A percentile compares a stretch with the other conserved stretches of the same genome.
phyloP scores from a whole-genome alignment of 2,888 invertebrate species.

The Amiota minor region DNA sequence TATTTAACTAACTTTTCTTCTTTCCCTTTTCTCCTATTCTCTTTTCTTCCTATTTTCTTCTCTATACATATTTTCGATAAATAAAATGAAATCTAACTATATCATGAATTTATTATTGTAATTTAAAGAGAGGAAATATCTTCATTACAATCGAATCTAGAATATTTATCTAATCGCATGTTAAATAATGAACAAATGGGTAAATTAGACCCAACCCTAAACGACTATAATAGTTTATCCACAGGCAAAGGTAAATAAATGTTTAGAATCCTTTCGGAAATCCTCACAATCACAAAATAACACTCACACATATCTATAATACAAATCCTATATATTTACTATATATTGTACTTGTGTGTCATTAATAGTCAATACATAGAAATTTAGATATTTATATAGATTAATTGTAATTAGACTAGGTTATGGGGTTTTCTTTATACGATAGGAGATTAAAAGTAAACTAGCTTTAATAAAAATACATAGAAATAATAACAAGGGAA shows the following conservation, averaged over 20 bases:
- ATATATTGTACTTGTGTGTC: background rate
- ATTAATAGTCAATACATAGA: too few species aligned
- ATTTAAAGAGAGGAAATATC: conserved; percentile 72
- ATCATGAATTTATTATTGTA: background rate
- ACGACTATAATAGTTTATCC: conserved; percentile 69
- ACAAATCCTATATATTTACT: background rate
- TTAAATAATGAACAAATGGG: conserved; percentile 71
- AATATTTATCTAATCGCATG: conserved; percentile 73
- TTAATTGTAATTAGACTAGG: too few species aligned
- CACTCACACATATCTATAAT: background rate
- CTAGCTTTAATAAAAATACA: too few species aligned
- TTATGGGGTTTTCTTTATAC: too few species aligned
- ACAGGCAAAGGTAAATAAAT: conserved; percentile 68
- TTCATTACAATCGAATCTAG: conserved; percentile 74
- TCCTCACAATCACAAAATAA: conserved; percentile 31
- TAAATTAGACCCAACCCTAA: conserved; percentile 69
- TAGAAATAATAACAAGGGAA: too few species aligned
- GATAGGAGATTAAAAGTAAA: too few species aligned
- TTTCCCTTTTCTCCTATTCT: conserved; percentile 28
- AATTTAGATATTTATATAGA: too few species aligned
- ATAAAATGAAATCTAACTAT: background rate
- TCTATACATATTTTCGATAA: background rate
- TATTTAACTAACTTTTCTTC: conserved; percentile 5
- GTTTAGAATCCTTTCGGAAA: conserved; percentile 17
- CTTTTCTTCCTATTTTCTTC: conserved; percentile 27